A percentile compares a stretch with the other conserved stretches of the same genome.
Conservation (phyloP, 2,113 vertebrate genomes). For the Emberiza fucata region DNA sequence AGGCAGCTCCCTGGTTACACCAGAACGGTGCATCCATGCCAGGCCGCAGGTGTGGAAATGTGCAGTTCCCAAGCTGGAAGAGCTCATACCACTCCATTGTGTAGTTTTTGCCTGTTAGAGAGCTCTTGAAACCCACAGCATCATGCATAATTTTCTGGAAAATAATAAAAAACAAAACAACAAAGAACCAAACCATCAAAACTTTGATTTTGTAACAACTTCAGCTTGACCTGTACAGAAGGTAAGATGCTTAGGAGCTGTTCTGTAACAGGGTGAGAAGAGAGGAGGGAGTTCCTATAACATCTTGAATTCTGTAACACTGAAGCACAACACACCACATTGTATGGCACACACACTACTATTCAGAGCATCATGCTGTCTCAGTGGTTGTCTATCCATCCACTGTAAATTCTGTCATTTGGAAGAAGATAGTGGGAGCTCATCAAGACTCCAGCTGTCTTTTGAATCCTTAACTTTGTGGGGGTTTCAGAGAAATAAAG, state of each 20-base stretch:
- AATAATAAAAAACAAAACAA: neutral
- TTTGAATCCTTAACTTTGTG: neutral
- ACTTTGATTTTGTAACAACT: neutral
- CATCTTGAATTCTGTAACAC: neutral
- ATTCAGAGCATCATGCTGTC: neutral
- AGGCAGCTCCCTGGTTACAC: conserved; percentile 99
- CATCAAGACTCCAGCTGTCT: neutral
- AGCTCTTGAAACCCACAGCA: conserved; percentile 90
- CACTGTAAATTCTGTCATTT: neutral
- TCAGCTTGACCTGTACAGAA: neutral
- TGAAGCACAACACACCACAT: neutral
- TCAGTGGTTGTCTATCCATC: neutral
- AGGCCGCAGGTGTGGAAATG: conserved; percentile 90
- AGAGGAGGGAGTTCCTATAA: neutral
- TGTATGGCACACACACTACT: neutral
- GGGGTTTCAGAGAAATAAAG: neutral
- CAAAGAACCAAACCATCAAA: neutral
- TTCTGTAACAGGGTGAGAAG: neutral
- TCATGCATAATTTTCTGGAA: conserved; percentile 96
- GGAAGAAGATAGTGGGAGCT: neutral
- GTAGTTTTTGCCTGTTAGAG: conserved; percentile 81
- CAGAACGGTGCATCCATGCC: conserved; percentile 83
- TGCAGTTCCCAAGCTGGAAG: conserved; percentile 97
- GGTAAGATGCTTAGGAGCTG: neutral
- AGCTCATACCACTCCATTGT: conserved; percentile 99